Base-by-base conservation (phyloP, 2,888 invertebrate species). In the Lithophane leautieri region DNA sequence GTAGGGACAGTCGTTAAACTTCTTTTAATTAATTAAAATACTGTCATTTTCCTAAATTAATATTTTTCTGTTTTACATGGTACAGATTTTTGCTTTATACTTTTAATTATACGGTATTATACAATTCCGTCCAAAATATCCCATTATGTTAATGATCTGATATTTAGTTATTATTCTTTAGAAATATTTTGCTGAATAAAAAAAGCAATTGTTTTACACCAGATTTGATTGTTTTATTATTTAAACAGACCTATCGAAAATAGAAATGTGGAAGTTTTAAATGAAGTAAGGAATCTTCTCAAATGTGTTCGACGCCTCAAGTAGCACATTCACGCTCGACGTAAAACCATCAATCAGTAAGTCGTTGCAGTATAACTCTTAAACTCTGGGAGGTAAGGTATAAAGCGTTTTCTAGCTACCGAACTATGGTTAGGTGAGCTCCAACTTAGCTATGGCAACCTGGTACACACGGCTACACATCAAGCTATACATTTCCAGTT, bases 131-230 rank as follows among this genome's bases (percentile, higher is more conserved):
- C 87, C 89, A 87, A 83, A 80, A 83, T 87, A 79, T 82, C 83
- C 84, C 73, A 79, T 73, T 87, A 85, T 75, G 78, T 88, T 87
- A 79, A 87, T 85, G 89, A 87, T 87, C 89, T 89, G 87, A 87
- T 80, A 88, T 80, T 86, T 79, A 88, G 87, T 88, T 86, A 61
- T 84, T 77, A 79, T 84, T 82, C 65, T 74, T 71, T 83, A 85
- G 85, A 83, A 76, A 78, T 87, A 84, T 85, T 87, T 81, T 87
- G 83, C 79, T 87, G 79, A 88, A 88, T 88, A 83, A 87, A 88
- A 52, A 78, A 81, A 88, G 85, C 75, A 81, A 87, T 79, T 84
- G 85, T 83, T 87, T 87, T 88, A 85, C 79, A 78, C 62, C 86
- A 75, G 65, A 52, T 62, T 42, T 44, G 1, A 58, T 68, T 58